These are phyloP conservation scores for Chaitophorus viminalis DNA, from an alignment of 2,888 invertebrate species.

Conservation along the genomic window DNA sequence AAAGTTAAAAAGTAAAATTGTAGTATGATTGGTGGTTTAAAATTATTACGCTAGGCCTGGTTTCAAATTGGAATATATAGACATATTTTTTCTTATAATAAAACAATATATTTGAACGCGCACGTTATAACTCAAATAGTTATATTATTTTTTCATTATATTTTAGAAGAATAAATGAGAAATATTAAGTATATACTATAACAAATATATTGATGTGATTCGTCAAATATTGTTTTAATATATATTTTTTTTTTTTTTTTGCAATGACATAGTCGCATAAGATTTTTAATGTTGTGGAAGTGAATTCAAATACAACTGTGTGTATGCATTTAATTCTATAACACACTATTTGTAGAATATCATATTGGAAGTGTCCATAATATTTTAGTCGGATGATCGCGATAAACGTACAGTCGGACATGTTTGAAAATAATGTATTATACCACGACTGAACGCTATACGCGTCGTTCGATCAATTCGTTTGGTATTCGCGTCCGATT, in stretches of 20 bases:
- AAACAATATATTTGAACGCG: not conserved
- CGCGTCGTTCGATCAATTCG: not conserved
- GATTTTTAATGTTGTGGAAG: not conserved
- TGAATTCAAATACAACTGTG: not conserved
- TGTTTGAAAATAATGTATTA: not conserved
- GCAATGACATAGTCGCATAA: not conserved
- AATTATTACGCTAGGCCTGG: not conserved
- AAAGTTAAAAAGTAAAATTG: not conserved
- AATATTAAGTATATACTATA: too few species aligned
- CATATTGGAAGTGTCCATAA: not conserved
- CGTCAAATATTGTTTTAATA: not conserved
- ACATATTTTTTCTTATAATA: not conserved
- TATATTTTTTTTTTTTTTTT: not conserved
- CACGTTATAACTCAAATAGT: not conserved
- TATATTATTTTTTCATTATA: not conserved
- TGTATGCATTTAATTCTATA: not conserved
- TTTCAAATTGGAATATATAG: not conserved
- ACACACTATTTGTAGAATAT: not conserved
- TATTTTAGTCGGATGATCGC: not conserved
- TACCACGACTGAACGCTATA: too few species aligned
- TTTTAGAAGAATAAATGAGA: not conserved
- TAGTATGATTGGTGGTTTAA: not conserved
- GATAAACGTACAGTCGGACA: not conserved
- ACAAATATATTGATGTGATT: not conserved
- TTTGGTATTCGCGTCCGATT: not conserved